Percentiles rank a stretch among this genome's conserved stretches.
phyloP scores from a whole-genome alignment of 2,113 vertebrate species.

The Bos indicus region DNA sequence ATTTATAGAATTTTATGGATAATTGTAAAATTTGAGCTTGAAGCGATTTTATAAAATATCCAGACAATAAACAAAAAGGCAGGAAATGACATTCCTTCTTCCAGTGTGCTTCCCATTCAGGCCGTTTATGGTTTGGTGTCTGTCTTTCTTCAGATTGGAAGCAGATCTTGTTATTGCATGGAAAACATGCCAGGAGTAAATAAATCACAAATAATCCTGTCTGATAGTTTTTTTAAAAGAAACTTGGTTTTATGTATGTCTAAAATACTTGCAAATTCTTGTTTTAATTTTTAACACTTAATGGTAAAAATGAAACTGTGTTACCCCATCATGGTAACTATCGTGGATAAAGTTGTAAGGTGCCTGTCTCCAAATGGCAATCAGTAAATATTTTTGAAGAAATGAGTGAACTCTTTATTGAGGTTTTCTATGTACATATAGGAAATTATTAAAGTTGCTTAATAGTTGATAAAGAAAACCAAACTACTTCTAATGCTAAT shows the following conservation, averaged over 20 bases:
- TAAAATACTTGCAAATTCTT: not conserved
- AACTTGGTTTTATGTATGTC: not conserved
- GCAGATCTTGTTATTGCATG: not conserved
- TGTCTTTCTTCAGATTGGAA: not conserved
- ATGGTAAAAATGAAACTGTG: not conserved
- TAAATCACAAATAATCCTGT: not conserved
- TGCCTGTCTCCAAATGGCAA: not conserved
- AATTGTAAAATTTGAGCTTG: not conserved
- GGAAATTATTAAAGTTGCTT: not conserved
- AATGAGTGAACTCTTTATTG: not conserved
- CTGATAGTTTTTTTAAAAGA: not conserved
- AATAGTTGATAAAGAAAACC: not conserved
- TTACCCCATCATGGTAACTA: not conserved
- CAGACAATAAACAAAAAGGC: not conserved
- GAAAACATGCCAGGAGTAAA: not conserved
- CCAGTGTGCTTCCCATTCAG: not conserved
- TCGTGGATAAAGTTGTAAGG: not conserved
- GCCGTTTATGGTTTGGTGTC: not conserved
- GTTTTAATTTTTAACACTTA: not conserved
- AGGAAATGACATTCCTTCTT: not conserved
- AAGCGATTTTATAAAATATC: not conserved
- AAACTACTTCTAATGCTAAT: not conserved
- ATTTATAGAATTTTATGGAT: not conserved
- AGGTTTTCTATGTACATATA: not conserved
- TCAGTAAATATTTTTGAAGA: constrained; percentile 1